Percentiles rank a stretch among this genome's conserved stretches.
phyloP scores from a whole-genome alignment of 92 coral and sea anemone genomes.

The Palythoa grandis region DNA sequence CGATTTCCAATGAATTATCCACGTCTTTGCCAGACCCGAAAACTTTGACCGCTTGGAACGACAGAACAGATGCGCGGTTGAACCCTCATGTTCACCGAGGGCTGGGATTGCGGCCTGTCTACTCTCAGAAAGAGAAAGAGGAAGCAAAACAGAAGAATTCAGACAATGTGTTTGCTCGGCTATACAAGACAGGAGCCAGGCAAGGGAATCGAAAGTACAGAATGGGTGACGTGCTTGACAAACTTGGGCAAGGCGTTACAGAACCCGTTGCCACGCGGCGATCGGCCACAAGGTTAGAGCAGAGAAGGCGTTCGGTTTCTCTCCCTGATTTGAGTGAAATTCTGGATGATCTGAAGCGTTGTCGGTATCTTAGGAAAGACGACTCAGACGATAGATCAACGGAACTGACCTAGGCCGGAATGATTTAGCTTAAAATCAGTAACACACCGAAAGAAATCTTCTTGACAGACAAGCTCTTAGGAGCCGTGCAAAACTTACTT shows the following conservation, averaged over 20 bases:
- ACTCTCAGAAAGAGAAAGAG: conserved; percentile 21
- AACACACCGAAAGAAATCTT: too few relatives aligned
- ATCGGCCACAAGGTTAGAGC: conserved; percentile 36
- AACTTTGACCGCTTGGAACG: conserved; percentile 37
- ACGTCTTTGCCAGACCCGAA: conserved; percentile 8
- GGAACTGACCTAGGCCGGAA: background rate
- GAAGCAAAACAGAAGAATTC: conserved; percentile 43
- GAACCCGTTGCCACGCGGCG: background rate
- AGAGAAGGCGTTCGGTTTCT: conserved; percentile 71
- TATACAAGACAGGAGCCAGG: conserved; percentile 54
- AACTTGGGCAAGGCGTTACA: conserved; percentile 4
- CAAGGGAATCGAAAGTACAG: conserved; percentile 45
- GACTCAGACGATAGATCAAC: background rate
- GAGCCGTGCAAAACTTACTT: too few relatives aligned
- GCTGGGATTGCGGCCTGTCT: conserved; percentile 47
- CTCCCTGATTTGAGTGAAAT: conserved; percentile 73
- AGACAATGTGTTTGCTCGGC: conserved; percentile 60
- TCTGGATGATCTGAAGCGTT: conserved; percentile 61
- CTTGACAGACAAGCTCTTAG: too few relatives aligned
- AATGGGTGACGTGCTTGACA: conserved; percentile 28
- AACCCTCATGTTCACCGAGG: conserved; percentile 49
- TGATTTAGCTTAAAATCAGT: too few relatives aligned
- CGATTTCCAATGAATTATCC: background rate
- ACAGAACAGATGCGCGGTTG: background rate
- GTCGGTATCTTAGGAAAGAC: conserved; percentile 65